These are phyloP conservation scores for Augiades crinisus DNA, from an alignment of 2,888 invertebrate genomes.

Conservation along the genomic window DNA sequence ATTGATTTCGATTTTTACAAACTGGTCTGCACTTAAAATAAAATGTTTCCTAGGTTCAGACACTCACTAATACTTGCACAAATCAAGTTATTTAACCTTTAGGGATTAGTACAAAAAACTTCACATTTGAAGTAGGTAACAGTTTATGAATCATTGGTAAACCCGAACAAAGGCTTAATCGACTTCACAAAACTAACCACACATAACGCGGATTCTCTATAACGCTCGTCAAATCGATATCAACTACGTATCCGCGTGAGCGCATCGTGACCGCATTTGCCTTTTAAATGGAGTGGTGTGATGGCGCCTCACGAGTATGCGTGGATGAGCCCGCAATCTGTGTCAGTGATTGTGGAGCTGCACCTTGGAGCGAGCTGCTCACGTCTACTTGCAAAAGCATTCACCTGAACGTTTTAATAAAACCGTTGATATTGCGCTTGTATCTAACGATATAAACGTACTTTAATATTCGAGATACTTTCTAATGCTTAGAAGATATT, in stretches of 20 bases:
- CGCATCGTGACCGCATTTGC: slow-evolving; percentile 72
- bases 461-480: no score
- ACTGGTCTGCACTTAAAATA: no score
- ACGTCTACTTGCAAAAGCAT: neutral
- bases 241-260: slow-evolving; percentile 38
- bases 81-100: no score
- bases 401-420: no score
- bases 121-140: no score
- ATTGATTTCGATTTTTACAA: no score
- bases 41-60: no score
- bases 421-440: no score
- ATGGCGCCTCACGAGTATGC: slow-evolving; percentile 66
- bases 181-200: slow-evolving; percentile 1
- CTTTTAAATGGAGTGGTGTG: slow-evolving; percentile 67
- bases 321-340: slow-evolving; percentile 60
- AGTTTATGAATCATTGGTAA: slow-evolving; percentile 12
- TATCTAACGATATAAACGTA: no score
- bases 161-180: slow-evolving; percentile 7
- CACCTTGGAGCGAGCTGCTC: neutral
- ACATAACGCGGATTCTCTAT: slow-evolving; percentile 6
- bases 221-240: slow-evolving; percentile 43
- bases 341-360: slow-evolving; percentile 57
- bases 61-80: no score
- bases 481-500: no score
- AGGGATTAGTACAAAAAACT: no score